Conservation (phyloP, 2,888 invertebrate species). For the Geophilus truncorum region DNA sequence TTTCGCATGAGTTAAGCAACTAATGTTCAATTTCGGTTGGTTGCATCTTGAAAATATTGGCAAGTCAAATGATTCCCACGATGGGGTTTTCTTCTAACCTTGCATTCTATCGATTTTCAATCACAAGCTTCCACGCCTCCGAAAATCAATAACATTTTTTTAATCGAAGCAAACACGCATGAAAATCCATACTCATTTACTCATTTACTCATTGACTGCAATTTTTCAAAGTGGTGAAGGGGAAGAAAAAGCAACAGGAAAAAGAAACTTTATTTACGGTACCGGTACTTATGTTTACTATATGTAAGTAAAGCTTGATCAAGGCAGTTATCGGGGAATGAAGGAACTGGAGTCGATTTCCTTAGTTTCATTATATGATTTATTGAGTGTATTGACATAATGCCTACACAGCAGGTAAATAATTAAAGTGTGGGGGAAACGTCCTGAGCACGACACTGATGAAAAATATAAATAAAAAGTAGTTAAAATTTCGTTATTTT, state of each 20-base stretch:
- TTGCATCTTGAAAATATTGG: constrained; percentile 21
- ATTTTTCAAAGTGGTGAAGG: not conserved
- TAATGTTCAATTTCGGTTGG: constrained; percentile 22
- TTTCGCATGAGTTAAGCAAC: constrained; percentile 1
- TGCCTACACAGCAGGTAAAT: not conserved
- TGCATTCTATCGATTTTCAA: constrained; percentile 20
- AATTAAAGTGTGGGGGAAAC: not conserved
- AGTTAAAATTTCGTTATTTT: too few relatives aligned
- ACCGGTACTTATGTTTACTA: too few relatives aligned
- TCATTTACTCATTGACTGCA: not conserved
- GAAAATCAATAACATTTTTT: constrained; percentile 21
- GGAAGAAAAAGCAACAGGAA: not conserved
- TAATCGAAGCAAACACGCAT: constrained; percentile 1
- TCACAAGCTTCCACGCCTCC: constrained; percentile 5
- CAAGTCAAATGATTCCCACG: constrained; percentile 19
- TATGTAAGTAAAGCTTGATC: not conserved
- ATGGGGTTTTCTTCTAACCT: constrained; percentile 17
- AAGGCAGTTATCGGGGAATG: not conserved
- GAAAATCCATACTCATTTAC: not conserved
- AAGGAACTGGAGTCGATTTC: not conserved
- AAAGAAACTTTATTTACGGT: not conserved
- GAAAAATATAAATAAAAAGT: too few relatives aligned
- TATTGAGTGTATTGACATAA: not conserved
- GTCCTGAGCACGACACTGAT: not conserved
- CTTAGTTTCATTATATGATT: not conserved